Evolutionary conservation across 2,113 vertebrate species (phyloP).

Genomic region (Chaetorhynchus papuensis): DNA sequence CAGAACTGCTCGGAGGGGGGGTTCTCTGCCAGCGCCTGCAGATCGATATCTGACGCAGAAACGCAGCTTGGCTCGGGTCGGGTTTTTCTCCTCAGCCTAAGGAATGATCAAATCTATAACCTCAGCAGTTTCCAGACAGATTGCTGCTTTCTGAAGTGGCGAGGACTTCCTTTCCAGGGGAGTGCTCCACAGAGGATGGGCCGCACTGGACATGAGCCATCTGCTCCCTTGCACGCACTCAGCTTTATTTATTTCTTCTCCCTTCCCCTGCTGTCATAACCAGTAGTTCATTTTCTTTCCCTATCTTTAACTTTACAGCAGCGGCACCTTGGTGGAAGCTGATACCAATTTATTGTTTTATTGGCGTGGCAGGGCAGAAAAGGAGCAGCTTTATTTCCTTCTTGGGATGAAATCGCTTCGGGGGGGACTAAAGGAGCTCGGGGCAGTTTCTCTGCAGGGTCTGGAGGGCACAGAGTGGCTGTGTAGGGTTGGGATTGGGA

Average conservation of each 20-base stretch:
- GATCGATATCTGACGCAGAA: neutral
- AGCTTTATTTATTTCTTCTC: neutral
- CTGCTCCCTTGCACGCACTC: neutral
- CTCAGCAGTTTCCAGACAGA: neutral
- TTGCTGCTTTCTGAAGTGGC: neutral
- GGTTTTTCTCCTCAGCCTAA: neutral
- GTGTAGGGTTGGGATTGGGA: neutral
- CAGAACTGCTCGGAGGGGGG: neutral
- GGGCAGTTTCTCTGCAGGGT: accelerated
- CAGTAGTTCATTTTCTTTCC: conserved; percentile 36
- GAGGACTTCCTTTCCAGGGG: neutral
- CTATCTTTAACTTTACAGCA: neutral
- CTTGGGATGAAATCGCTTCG: neutral
- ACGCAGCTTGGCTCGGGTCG: neutral
- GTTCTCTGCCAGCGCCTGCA: neutral
- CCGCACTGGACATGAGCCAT: neutral
- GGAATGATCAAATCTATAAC: neutral
- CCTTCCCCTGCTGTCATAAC: neutral
- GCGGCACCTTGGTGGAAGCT: neutral
- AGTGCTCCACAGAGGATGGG: neutral
- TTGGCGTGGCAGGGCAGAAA: neutral
- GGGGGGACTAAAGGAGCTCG: neutral
- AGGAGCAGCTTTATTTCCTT: neutral
- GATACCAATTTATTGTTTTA: conserved; percentile 27
- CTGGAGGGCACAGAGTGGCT: neutral